Percentiles rank a stretch among this genome's conserved stretches.
phyloP scores from a whole-genome alignment of 2,888 invertebrate species.

The Entomobrya multifasciata region DNA sequence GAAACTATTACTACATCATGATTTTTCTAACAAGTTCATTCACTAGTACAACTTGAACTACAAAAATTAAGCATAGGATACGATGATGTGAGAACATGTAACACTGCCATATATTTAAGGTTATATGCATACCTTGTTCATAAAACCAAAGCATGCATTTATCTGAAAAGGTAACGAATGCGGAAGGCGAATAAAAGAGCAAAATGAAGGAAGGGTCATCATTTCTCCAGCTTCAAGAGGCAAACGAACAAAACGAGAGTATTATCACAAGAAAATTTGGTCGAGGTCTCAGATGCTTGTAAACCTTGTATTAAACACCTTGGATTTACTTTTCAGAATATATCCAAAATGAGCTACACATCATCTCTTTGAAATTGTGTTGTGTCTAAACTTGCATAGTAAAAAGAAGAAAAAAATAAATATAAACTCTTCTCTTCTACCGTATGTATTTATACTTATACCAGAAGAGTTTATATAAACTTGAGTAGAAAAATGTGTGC shows the following conservation, averaged over 20 bases:
- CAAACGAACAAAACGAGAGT: background rate
- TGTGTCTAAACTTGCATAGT: no score
- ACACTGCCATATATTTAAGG: conserved; percentile 28
- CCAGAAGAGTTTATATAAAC: background rate
- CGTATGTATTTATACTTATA: no score
- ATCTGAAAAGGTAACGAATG: background rate
- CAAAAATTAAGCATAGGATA: no score
- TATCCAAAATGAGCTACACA: no score
- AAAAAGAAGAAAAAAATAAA: no score
- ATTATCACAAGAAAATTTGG: background rate
- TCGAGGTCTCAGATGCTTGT: conserved; percentile 38
- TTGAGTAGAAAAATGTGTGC: no score
- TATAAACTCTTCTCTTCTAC: no score
- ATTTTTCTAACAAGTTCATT: conserved; percentile 52
- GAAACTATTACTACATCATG: conserved; percentile 53
- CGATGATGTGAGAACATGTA: conserved; percentile 69
- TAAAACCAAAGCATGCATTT: background rate
- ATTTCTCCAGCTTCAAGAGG: conserved; percentile 49
- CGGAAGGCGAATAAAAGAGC: conserved; percentile 18
- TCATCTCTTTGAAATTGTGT: no score
- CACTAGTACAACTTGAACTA: conserved; percentile 13
- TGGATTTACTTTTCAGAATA: conserved; percentile 25
- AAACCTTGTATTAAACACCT: conserved; percentile 44
- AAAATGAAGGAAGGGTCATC: conserved; percentile 28
- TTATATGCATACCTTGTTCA: background rate